A percentile compares a stretch with the other conserved stretches of the same genome.
Conservation (phyloP, 2,888 invertebrate genomes). For the Masnerella sp. region DNA sequence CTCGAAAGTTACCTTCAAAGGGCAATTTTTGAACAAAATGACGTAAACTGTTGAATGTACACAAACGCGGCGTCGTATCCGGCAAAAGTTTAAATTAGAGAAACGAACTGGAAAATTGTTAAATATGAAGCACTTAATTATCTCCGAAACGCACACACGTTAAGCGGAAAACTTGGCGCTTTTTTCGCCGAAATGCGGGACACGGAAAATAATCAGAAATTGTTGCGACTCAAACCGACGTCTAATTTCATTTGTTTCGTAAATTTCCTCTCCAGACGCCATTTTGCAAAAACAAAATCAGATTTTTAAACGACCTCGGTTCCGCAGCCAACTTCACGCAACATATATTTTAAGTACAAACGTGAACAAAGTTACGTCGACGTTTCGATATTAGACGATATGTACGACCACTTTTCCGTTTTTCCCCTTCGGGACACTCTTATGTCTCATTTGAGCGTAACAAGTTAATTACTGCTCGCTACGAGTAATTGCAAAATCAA, state of each 20-base stretch:
- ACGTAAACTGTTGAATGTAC: conserved; percentile 7
- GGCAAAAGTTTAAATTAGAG: conserved; percentile 22
- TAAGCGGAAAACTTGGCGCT: conserved; percentile 3
- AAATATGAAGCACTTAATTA: conserved; percentile 33
- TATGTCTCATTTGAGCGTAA: conserved; percentile 7
- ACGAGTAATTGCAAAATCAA: conserved; percentile 7
- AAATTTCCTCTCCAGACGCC: conserved; percentile 8
- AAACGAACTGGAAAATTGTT: conserved; percentile 34
- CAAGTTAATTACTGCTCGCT: conserved; percentile 13
- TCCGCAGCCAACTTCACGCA: conserved; percentile 12
- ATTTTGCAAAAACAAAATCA: not conserved
- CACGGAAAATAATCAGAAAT: conserved; percentile 8
- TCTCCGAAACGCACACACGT: not conserved
- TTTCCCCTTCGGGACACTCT: conserved; percentile 15
- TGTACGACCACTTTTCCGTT: conserved; percentile 24
- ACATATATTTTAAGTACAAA: conserved; percentile 23
- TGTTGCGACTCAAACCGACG: not conserved
- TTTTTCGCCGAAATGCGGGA: not conserved
- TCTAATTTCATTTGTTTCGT: conserved; percentile 14
- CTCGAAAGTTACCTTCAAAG: too few species aligned
- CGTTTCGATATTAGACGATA: conserved; percentile 14
- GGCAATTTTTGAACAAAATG: conserved; percentile 1
- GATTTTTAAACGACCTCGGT: not conserved
- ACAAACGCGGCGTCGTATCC: conserved; percentile 8
- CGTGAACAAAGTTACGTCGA: conserved; percentile 11